A percentile compares a stretch with the other conserved stretches of the same genome.
phyloP scores from a whole-genome alignment of 2,888 invertebrate species.

The Ophion slaviceki region DNA sequence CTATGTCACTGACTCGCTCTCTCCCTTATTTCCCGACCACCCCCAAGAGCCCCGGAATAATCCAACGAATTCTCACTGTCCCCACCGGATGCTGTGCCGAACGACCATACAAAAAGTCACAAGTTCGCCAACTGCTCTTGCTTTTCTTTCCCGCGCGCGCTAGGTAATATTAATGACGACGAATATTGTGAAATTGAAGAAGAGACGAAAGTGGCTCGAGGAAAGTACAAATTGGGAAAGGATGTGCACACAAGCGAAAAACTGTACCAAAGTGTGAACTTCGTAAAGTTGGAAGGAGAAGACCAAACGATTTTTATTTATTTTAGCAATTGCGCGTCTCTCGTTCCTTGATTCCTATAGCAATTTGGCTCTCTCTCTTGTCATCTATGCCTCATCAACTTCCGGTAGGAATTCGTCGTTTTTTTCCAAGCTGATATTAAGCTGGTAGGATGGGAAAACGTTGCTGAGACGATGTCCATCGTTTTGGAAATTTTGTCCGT shows the following conservation, averaged over 20 bases:
- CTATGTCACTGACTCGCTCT: no score
- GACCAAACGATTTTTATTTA: not conserved
- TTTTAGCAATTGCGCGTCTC: not conserved
- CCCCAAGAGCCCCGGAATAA: slow-evolving; percentile 21
- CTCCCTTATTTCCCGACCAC: slow-evolving; percentile 14
- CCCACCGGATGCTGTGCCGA: slow-evolving; percentile 1
- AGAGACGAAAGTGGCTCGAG: not conserved
- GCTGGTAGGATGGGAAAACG: no score
- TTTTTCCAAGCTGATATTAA: not conserved
- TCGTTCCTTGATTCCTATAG: not conserved
- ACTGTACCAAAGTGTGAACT: not conserved
- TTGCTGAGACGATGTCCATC: no score
- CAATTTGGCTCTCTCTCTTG: not conserved
- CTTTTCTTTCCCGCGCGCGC: slow-evolving; percentile 19
- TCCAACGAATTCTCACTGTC: slow-evolving; percentile 9
- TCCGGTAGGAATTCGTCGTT: not conserved
- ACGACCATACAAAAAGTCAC: slow-evolving; percentile 4
- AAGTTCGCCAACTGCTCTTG: slow-evolving; percentile 13
- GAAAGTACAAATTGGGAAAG: not conserved
- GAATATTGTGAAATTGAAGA: slow-evolving; percentile 8
- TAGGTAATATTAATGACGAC: slow-evolving; percentile 4
- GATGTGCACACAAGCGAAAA: not conserved
- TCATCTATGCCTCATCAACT: not conserved
- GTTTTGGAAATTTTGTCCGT: no score
- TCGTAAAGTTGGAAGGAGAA: not conserved